Base-by-base conservation (phyloP, 1,140 invertebrate genomes). In the Ptiloglossa arizonensis region DNA sequence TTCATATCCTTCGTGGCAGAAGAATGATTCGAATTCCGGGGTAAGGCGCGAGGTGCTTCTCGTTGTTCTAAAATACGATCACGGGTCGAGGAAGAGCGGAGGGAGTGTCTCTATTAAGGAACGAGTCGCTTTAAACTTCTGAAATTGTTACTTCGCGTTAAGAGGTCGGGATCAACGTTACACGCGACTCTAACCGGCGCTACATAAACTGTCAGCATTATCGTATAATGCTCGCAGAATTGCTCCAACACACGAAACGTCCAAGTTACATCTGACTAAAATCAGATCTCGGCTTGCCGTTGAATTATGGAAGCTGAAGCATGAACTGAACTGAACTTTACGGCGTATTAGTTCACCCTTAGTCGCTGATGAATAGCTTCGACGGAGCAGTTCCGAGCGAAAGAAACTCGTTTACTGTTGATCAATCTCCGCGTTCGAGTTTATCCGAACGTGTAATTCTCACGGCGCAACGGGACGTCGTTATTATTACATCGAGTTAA, bases 231-330 rank as follows among this genome's bases (percentile, higher is more conserved):
- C 19, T 24, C 35, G 0, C 19, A 35, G 38, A 74, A 52, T 54
- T 66, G 71, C 13, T 41, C 24, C 0, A 15, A 4, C 29, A 24
- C 44, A 50, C 44, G 71, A 54, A 74, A 38, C 6, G 32, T 70
- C 38, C 68, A 59, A 70, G 29, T 62, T 80, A 82, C 56, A 48
- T 72, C 63, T 54, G 69, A 60, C 63, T 75, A n/a, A 83, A 73
- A 81, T 83, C 81, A 79, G 75, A 83, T 68, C 64, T 59, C 54
- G 50, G 56, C 32, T 67, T 56, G 38, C 32, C 35, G 48, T 78
- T 73, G 70, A 83, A 74, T 84, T 84, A 80, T 83, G 70, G 77
- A 69, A 64, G 76, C 32, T 50, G 29, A 76, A 68, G 67, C 70
- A 67, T 50, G 76, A 48, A 50, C 64, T 50, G 76, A 48, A 50